A percentile compares a stretch with the other conserved stretches of the same genome.
These are phyloP conservation scores for Grammomys surdaster DNA, from an alignment of 2,113 vertebrate genomes.

Conservation along the genomic window DNA sequence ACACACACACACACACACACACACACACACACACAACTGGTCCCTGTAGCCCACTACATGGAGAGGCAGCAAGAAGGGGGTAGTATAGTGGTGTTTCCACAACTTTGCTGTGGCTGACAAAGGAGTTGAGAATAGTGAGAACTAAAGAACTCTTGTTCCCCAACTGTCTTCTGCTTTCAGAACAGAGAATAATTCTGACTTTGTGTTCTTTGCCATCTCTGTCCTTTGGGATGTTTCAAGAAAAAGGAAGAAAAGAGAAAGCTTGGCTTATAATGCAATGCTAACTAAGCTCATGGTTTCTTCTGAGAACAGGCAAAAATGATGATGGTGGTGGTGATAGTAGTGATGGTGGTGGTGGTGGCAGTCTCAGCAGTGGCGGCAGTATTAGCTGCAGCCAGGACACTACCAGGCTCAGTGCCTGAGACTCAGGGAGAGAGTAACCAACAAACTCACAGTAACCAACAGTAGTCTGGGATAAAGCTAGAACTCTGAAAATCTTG, in stretches of 20 bases:
- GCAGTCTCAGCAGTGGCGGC: too few species aligned
- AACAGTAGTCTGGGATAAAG: not conserved
- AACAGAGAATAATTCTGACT: not conserved
- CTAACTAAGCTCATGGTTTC: not conserved
- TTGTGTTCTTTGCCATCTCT: not conserved
- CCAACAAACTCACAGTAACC: not conserved
- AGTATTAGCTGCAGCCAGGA: not conserved
- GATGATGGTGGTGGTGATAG: rapidly evolving
- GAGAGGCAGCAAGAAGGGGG: not conserved
- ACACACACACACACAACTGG: not conserved
- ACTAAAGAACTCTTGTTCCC: not conserved
- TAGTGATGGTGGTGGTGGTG: rapidly evolving
- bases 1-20: not conserved
- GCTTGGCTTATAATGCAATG: rapidly evolving
- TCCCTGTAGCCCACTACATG: not conserved
- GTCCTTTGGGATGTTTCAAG: not conserved
- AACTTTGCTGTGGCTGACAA: not conserved
- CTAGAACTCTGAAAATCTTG: not conserved
- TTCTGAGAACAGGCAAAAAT: rapidly evolving
- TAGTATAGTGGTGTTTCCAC: not conserved
- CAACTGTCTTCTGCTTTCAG: not conserved
- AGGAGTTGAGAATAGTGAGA: rapidly evolving
- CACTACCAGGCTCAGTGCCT: not conserved
- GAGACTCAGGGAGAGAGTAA: not conserved
- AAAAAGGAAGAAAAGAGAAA: too few species aligned